Percentiles rank a stretch among this genome's conserved stretches.
These are phyloP conservation scores for Cydia splendana DNA, from an alignment of 1,140 invertebrate species.

Conservation along the genomic window DNA sequence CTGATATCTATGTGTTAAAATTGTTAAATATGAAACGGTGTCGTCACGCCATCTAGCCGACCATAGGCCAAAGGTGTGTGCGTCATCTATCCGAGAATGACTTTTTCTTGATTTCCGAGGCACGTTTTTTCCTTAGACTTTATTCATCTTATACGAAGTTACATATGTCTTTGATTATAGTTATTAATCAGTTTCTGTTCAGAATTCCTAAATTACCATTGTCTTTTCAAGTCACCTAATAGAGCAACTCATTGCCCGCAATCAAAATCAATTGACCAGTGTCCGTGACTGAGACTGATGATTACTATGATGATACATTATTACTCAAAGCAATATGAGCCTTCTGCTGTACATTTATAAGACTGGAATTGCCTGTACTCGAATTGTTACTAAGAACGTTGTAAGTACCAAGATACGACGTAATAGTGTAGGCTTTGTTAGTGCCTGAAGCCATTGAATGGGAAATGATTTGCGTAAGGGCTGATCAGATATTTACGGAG, in stretches of 20 bases:
- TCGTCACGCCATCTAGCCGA: too few relatives aligned
- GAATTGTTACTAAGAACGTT: neutral
- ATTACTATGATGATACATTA: too few relatives aligned
- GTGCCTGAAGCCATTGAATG: neutral
- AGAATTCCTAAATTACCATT: neutral
- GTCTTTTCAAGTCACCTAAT: neutral
- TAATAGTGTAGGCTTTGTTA: slow-evolving; percentile 11
- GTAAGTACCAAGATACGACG: neutral
- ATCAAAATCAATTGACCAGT: slow-evolving; percentile 17
- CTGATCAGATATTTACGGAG: neutral
- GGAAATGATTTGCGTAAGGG: slow-evolving; percentile 13
- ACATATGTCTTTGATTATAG: too few relatives aligned
- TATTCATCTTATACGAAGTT: too few relatives aligned
- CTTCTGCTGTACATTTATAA: neutral
- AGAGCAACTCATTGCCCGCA: slow-evolving; percentile 1
- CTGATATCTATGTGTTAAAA: too few relatives aligned
- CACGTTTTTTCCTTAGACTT: too few relatives aligned
- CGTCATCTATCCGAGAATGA: too few relatives aligned
- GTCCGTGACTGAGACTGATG: neutral
- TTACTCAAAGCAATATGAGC: neutral
- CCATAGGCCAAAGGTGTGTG: too few relatives aligned
- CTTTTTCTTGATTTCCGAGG: too few relatives aligned
- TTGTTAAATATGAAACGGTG: too few relatives aligned
- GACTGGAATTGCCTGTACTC: neutral
- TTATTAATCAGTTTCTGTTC: neutral